Percentiles rank a stretch among this genome's conserved stretches.
These are phyloP conservation scores for Tragelaphus strepsiceros DNA, from an alignment of 2,113 vertebrate species.

Conservation along the genomic window DNA sequence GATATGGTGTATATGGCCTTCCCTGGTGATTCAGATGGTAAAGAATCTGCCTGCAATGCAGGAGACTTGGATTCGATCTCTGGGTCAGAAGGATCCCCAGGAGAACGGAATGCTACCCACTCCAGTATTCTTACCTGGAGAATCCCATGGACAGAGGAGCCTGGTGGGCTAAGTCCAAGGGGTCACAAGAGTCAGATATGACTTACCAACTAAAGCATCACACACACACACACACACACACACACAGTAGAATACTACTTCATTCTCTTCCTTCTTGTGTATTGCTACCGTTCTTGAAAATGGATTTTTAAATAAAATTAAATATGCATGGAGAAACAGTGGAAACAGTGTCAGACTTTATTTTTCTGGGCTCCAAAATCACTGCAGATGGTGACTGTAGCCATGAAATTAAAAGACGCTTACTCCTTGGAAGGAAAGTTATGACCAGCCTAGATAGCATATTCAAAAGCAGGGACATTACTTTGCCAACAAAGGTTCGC, in stretches of 20 bases:
- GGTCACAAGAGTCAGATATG: neutral
- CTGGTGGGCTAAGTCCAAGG: neutral
- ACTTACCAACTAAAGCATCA: neutral
- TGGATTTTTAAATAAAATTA: neutral
- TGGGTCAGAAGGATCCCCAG: neutral
- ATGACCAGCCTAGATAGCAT: no score
- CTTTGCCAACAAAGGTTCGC: no score
- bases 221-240: no score
- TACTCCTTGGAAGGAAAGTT: no score
- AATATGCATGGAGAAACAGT: neutral
- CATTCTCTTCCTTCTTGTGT: neutral
- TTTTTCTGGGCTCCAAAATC: no score
- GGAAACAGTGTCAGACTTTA: no score
- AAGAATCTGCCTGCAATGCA: neutral
- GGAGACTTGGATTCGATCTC: neutral
- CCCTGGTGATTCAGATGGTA: neutral
- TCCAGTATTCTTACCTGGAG: neutral
- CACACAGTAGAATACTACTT: neutral
- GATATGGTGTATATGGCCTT: neutral
- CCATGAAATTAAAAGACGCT: no score
- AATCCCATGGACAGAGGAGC: neutral
- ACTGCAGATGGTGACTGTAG: no score
- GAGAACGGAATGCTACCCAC: neutral
- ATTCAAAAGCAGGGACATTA: no score
- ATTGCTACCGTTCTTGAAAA: neutral